These are phyloP conservation scores for Notoglanidium macrostoma DNA, from an alignment of 2,797 vertebrate genomes.

Conservation along the genomic window DNA sequence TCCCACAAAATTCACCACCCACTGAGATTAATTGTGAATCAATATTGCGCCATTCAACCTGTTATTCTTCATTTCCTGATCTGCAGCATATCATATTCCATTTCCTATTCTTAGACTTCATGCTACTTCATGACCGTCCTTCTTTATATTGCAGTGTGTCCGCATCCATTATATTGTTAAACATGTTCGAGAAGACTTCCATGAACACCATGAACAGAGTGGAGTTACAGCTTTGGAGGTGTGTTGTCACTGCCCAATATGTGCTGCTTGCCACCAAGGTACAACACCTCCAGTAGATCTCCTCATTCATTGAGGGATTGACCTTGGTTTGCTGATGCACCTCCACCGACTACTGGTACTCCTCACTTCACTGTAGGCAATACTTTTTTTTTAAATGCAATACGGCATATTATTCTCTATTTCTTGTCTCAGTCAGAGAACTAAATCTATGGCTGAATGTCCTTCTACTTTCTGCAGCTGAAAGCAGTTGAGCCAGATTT, in stretches of 20 bases:
- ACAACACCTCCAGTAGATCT: not conserved
- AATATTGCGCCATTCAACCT: slow-evolving; percentile 18
- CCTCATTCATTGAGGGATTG: not conserved
- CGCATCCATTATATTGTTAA: not conserved
- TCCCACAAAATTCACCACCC: not conserved
- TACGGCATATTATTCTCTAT: not conserved
- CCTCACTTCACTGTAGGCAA: not conserved
- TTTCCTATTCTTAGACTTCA: not conserved
- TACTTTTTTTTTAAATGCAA: not conserved
- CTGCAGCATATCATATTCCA: not conserved
- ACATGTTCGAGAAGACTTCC: not conserved
- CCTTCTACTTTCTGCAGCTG: not conserved
- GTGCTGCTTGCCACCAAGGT: not conserved
- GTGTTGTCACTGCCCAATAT: not conserved
- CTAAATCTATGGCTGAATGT: not conserved
- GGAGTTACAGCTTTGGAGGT: not conserved
- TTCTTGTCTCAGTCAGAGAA: not conserved
- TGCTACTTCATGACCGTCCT: not conserved
- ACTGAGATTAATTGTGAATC: slow-evolving; percentile 19
- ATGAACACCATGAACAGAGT: not conserved
- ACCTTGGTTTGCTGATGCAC: not conserved
- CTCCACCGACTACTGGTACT: not conserved
- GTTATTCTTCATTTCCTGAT: slow-evolving; percentile 19
- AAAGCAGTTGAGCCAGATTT: not conserved
- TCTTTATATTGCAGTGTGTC: slow-evolving; percentile 4